These are phyloP conservation scores for Apostichopus japonicus DNA, from an alignment of 35 echinoderm and acorn worm species.

Conservation along the genomic window DNA sequence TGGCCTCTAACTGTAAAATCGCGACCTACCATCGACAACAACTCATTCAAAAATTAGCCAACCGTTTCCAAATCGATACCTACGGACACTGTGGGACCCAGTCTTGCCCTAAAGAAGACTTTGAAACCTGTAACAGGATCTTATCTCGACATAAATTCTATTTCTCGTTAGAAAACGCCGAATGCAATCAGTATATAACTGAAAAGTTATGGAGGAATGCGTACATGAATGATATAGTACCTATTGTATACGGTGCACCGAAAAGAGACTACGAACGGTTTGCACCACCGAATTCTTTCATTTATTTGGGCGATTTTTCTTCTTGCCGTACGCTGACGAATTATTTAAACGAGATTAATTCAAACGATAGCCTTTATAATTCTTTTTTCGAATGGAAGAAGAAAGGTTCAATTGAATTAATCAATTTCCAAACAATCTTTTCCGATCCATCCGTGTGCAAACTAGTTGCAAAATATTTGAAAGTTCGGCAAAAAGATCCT, in stretches of 20 bases:
- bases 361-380: conserved; percentile 71
- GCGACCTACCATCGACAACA: not conserved
- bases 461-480: conserved; percentile 42
- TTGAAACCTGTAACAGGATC: conserved; percentile 16
- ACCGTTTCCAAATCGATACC: conserved; percentile 40
- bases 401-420: conserved; percentile 8
- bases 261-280: conserved; percentile 63
- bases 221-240: conserved; percentile 64
- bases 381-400: conserved; percentile 74
- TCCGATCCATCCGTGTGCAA: conserved; percentile 29
- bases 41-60: conserved; percentile 9
- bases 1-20: conserved; percentile 57
- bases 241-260: conserved; percentile 72
- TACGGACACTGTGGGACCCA: conserved; percentile 24
- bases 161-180: conserved; percentile 68
- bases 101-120: not conserved
- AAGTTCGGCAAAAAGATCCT: conserved; percentile 42
- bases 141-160: conserved; percentile 69
- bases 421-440: conserved; percentile 46
- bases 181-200: conserved; percentile 73
- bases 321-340: not conserved
- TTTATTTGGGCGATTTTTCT: conserved; percentile 70
- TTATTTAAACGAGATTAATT: conserved; percentile 60
- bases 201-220: conserved; percentile 75
- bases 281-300: conserved; percentile 73